Conservation (phyloP, 2,888 invertebrate species). For the Morinoia aosen region DNA sequence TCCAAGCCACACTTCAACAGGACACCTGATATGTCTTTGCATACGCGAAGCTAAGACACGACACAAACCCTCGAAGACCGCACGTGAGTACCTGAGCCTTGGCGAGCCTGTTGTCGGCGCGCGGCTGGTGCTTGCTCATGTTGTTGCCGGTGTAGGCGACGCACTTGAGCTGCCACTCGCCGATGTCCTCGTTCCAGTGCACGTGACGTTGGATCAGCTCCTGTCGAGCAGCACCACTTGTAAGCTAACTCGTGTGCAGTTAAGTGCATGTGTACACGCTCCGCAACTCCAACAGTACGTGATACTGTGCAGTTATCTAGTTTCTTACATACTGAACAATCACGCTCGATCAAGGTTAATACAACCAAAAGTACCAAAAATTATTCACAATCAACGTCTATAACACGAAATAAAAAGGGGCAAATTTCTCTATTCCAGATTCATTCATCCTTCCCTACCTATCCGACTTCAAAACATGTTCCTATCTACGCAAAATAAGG, state of each 20-base stretch:
- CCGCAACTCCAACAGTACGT: background rate
- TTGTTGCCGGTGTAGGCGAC: conserved; percentile 99
- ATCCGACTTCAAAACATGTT: background rate
- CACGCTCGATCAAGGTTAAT: no score
- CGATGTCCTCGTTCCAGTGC: conserved; percentile 98
- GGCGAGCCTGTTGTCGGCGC: background rate
- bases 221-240: conserved; percentile 73
- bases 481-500: no score
- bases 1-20: no score
- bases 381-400: no score
- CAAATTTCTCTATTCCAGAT: no score
- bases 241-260: background rate
- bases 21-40: no score
- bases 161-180: conserved; percentile 97
- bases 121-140: conserved; percentile 76
- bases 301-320: background rate
- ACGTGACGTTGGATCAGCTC: conserved; percentile 87
- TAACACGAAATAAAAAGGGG: no score
- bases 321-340: background rate
- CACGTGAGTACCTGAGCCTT: background rate
- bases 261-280: background rate
- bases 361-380: no score
- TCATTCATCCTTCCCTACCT: background rate
- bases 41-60: no score
- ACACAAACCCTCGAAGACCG: background rate